Conservation (phyloP, 2,888 invertebrate genomes). For the Sarcophaga subvicina region DNA sequence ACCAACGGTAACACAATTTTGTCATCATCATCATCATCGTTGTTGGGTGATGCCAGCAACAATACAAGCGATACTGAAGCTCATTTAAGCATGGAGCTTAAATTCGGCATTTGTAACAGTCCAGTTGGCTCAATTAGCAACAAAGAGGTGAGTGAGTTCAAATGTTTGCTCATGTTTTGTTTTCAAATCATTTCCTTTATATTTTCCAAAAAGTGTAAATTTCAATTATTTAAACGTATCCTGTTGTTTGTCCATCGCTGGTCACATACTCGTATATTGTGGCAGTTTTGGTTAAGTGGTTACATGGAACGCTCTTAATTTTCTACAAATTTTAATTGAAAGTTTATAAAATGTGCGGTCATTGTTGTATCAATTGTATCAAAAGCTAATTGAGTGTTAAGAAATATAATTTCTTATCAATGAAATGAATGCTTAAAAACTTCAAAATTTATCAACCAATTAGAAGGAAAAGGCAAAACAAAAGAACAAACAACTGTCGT, state of each 20-base stretch:
- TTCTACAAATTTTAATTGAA: not conserved
- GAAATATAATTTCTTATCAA: not conserved
- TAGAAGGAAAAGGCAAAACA: too few species aligned
- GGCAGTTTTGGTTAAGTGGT: not conserved
- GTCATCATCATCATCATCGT: slow-evolving; percentile 61
- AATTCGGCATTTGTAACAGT: slow-evolving; percentile 78
- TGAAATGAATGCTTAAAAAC: too few species aligned
- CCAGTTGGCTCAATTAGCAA: slow-evolving; percentile 74
- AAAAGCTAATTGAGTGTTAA: not conserved
- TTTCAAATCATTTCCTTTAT: not conserved
- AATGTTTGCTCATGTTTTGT: slow-evolving; percentile 29
- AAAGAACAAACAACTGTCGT: too few species aligned
- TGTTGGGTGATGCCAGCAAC: slow-evolving; percentile 62
- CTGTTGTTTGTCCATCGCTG: not conserved
- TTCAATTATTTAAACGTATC: slow-evolving; percentile 2
- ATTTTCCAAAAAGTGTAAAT: not conserved
- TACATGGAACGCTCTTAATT: not conserved
- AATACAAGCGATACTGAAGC: slow-evolving; percentile 75
- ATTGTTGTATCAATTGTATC: not conserved
- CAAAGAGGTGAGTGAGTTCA: slow-evolving; percentile 79
- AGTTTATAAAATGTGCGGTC: not conserved
- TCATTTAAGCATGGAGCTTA: slow-evolving; percentile 77
- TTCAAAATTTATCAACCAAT: too few species aligned
- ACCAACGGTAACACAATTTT: slow-evolving; percentile 55
- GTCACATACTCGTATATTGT: not conserved